Evolutionary conservation across 1,140 invertebrate species (phyloP), one percentile per base, ranked within the genome.

Genomic region (Ridgeia piscesae): DNA sequence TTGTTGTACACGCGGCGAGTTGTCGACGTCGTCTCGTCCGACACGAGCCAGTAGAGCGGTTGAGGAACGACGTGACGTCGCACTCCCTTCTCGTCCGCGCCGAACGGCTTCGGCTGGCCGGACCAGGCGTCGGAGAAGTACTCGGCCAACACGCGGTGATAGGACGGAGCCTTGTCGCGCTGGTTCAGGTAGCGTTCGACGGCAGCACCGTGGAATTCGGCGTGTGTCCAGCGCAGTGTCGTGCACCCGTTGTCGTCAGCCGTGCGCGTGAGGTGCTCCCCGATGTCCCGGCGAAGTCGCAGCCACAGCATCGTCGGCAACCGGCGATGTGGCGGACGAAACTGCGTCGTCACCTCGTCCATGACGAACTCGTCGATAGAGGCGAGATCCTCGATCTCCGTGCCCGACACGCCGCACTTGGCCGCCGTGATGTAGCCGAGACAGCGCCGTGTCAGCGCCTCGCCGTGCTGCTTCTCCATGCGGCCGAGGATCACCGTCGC

Each of bases 361-460:
- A 97, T 97, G 91, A 98, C 97, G 91, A 96, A 96, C n/a, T 97
- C 96, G 95, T 98, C 97, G 93, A 97, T 96, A 0, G 97, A 97
- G 42, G 98, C 94, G 33, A 98, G 95, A 95, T 98, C 97, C 93
- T 98, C 95, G 95, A 98, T 97, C 96, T 98, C 98, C 8, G 97
- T 97, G 94, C 97, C 97, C 27, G 97, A 97, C n/a, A 98, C 95
- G 0, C 98, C 97, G 94, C 97, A 96, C 88, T 97, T 96, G 8
- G 97, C 96, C 9, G 97, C 97, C 1, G 97, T 97, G 33, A 98
- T 96, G 77, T 98, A 96, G 0, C 97, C 97, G n/a, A 98, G 95
- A 21, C 96, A 97, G 94, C 96, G 96, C 94, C 93, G 92, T 8
- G 95, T 95, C 1, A 96, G 94, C 89, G 97, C 96, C 92, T 96